Percentiles rank a stretch among this genome's conserved stretches.
phyloP scores from a whole-genome alignment of 1,140 invertebrate species.

The Halesus radiatus region DNA sequence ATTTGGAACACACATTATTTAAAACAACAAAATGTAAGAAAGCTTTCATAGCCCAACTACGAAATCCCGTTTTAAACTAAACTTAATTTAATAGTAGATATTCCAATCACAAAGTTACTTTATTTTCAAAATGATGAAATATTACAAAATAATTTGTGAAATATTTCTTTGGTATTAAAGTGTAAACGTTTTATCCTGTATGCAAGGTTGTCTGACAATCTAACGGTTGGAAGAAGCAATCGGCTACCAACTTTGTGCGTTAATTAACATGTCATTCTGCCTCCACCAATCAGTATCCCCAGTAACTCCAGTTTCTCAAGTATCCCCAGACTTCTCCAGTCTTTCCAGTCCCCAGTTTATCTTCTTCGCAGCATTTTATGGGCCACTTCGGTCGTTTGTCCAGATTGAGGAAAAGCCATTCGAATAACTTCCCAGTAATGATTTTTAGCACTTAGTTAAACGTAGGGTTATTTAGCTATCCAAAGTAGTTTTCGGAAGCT shows the following conservation, averaged over 20 bases:
- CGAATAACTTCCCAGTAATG: slow-evolving; percentile 22
- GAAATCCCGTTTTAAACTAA: no score
- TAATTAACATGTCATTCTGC: neutral
- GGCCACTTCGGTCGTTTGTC: slow-evolving; percentile 21
- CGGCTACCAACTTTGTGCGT: neutral
- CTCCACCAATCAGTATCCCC: no score
- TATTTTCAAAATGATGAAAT: no score
- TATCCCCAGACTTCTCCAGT: neutral
- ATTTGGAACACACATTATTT: no score
- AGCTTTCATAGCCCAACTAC: no score
- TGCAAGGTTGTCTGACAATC: no score
- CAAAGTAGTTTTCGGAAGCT: slow-evolving; percentile 2
- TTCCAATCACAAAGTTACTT: no score
- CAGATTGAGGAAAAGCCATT: neutral
- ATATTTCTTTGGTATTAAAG: no score
- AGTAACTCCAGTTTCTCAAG: neutral
- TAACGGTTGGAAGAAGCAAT: neutral
- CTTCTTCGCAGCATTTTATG: slow-evolving; percentile 7
- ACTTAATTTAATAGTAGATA: no score
- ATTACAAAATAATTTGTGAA: no score
- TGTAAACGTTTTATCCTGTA: no score
- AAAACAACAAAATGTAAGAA: no score
- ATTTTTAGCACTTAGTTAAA: slow-evolving; percentile 34
- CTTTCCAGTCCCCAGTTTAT: slow-evolving; percentile 1
- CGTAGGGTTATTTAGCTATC: neutral